Evolutionary conservation across 2,888 invertebrate genomes (phyloP).

Genomic region (Pachydiplax longipennis): DNA sequence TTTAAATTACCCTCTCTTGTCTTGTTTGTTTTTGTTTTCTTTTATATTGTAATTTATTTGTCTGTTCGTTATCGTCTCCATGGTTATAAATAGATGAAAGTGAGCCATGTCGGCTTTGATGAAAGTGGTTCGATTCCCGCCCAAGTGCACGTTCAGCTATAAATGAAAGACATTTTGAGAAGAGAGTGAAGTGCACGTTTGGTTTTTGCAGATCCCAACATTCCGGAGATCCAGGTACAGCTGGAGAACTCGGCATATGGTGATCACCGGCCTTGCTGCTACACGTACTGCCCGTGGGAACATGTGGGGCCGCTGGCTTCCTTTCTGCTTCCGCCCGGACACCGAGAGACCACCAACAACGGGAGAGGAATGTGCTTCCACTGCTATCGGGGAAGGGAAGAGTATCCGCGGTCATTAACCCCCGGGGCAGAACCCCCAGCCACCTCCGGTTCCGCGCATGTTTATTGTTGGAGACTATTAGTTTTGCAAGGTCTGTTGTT

Average conservation of each 20-base stretch:
- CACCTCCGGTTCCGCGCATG: not conserved
- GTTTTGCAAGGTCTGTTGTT: constrained; percentile 47
- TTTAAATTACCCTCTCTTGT: too few species aligned
- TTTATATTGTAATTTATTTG: too few species aligned
- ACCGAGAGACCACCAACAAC: constrained; percentile 7
- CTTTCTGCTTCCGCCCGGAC: constrained; percentile 26
- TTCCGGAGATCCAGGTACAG: constrained; percentile 50
- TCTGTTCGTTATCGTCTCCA: too few species aligned
- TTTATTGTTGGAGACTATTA: constrained; percentile 42
- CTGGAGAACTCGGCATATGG: constrained; percentile 49
- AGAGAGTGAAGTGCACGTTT: too few species aligned
- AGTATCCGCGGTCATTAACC: constrained; percentile 30
- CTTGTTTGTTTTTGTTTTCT: too few species aligned
- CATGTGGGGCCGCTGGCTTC: not conserved
- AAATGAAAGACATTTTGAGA: too few species aligned
- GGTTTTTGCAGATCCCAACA: constrained; percentile 50
- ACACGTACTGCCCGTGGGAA: not conserved
- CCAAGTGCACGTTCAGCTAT: too few species aligned
- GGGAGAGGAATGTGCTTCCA: constrained; percentile 35
- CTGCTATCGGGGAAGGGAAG: constrained; percentile 18
- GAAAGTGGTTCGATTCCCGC: too few species aligned
- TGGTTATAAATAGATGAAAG: too few species aligned
- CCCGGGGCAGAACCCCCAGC: not conserved
- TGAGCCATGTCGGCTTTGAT: too few species aligned
- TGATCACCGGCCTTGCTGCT: constrained; percentile 49